Percentiles rank a stretch among this genome's conserved stretches.
phyloP scores from a whole-genome alignment of 2,113 vertebrate species.

The Periophthalmodon schlosseri region DNA sequence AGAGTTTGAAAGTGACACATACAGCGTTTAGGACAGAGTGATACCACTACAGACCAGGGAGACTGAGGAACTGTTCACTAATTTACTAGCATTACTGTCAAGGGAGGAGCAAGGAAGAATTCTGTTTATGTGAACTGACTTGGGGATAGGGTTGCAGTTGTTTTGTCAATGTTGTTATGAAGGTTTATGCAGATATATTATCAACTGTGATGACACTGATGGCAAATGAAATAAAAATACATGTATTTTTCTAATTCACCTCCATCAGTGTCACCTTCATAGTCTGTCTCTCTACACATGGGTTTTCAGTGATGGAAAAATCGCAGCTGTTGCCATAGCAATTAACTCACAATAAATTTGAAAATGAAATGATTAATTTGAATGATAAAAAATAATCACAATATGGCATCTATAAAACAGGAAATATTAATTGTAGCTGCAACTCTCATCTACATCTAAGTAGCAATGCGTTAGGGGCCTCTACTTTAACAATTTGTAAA shows the following conservation, averaged over 20 bases:
- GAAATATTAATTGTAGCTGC: no score
- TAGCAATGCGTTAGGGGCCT: no score
- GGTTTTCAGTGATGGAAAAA: background rate
- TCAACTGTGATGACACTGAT: background rate
- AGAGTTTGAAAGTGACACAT: constrained; percentile 2
- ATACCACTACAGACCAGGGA: background rate
- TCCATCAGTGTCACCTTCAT: background rate
- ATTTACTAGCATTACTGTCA: background rate
- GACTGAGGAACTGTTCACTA: background rate
- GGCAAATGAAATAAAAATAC: background rate
- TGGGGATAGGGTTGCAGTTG: no score
- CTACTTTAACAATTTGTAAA: no score
- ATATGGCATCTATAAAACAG: no score
- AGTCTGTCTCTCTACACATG: background rate
- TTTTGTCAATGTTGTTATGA: no score
- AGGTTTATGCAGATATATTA: no score
- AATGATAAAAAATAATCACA: no score
- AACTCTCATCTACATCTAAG: no score
- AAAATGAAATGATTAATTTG: background rate
- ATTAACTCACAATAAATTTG: background rate
- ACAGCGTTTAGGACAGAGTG: background rate
- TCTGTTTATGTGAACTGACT: no score
- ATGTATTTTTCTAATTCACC: background rate
- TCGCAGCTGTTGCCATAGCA: background rate
- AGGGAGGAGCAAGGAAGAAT: background rate